Evolutionary conservation across 1,140 invertebrate species (phyloP), one percentile per base, ranked within the genome.

Genomic region (Bombus ignitus): DNA sequence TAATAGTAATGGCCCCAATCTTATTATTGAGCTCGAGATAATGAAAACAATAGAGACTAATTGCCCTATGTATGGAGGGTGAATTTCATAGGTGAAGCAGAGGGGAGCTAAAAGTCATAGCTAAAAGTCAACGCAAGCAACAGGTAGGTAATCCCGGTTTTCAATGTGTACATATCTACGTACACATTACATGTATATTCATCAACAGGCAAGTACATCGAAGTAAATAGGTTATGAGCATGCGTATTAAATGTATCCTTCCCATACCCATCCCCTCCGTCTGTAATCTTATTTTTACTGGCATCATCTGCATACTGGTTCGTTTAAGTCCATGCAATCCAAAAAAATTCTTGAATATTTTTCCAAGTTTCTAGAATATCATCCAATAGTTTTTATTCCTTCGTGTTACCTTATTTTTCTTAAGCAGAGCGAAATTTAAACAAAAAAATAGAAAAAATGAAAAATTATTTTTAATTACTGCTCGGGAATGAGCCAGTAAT

Each of bases 61-160:
- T 76, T 76, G 62, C 15, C 44, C n/a, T 22, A 37, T 13, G 25
- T 22, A 18, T 8, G 32, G 37, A 72, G 47, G 42, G 42, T 71
- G 25, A 35, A 62, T 74, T 86, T 83, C 35, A 37, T 77, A 59
- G 53, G 18, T 32, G 25, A 53, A 37, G 22, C n/a, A 57, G 18
- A 37, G n/a, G 35, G 65, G 22, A 44, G 42, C 44, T 86, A 81
- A 68, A 72, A 87, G 76, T 81, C 66, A 53, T 53, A 44, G 35
- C 44, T 86, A 83, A 73, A 72, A 87, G 76, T 81, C 66, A 53
- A 44, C 78, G 62, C 70, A 72, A 72, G 90, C 90, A 91, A 91
- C 90, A 91, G 88, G 90, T 91, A 88, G 88, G 86, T 66, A 83
- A 89, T 88, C 59, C 70, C 35, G 39, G 39, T 90, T 87, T 81